These are phyloP conservation scores for Peromyscus leucopus DNA, from an alignment of 2,113 vertebrate species.

Conservation along the genomic window DNA sequence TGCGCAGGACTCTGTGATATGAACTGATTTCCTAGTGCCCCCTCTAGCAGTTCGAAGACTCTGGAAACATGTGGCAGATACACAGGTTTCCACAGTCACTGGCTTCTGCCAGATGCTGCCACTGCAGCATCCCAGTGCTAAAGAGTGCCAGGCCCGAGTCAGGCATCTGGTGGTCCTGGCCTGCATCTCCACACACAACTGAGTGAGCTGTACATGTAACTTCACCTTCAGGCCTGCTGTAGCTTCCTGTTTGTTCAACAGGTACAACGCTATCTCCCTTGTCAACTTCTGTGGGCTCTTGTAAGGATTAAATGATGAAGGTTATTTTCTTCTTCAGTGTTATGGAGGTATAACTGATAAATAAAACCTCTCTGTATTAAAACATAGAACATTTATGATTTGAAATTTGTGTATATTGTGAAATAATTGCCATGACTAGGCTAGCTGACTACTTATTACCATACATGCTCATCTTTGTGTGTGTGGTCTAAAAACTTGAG, in stretches of 20 bases:
- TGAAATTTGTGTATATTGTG: neutral
- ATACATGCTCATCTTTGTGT: neutral
- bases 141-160: neutral
- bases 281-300: neutral
- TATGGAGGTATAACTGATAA: neutral
- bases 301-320: neutral
- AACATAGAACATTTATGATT: neutral
- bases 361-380: neutral
- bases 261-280: neutral
- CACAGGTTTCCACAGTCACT: too few relatives aligned
- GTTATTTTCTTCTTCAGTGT: neutral
- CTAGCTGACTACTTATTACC: neutral
- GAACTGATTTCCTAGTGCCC: too few relatives aligned
- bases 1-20: too few relatives aligned
- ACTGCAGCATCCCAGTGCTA: neutral
- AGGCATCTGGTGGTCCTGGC: neutral
- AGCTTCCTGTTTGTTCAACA: neutral
- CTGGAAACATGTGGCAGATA: too few relatives aligned
- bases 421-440: neutral
- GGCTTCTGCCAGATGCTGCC: too few relatives aligned
- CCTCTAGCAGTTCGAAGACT: too few relatives aligned
- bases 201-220: neutral
- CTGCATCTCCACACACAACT: too few relatives aligned
- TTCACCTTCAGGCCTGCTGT: neutral
- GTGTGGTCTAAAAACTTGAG: neutral